A percentile compares a stretch with the other conserved stretches of the same genome.
These are phyloP conservation scores for Botia kubotai DNA, from an alignment of 2,797 vertebrate genomes.

Conservation along the genomic window DNA sequence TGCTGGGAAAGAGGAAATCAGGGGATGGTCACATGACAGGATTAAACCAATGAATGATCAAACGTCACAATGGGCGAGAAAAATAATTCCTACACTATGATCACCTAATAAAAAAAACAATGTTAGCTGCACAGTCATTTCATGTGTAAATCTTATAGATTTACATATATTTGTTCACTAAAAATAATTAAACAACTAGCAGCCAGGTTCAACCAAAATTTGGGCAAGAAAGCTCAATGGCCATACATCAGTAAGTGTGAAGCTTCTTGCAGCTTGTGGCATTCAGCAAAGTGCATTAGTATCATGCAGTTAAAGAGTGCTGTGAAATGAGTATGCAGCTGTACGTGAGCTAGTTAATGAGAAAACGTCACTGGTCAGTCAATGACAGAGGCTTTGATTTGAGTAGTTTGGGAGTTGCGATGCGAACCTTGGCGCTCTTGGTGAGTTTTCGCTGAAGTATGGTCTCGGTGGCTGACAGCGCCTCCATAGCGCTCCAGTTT, in stretches of 20 bases:
- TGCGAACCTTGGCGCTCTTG: slow-evolving; percentile 99
- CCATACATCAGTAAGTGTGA: not conserved
- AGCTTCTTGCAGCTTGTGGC: not conserved
- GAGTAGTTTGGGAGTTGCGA: slow-evolving; percentile 77
- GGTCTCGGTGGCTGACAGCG: slow-evolving; percentile 99
- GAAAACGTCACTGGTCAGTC: slow-evolving; percentile 71
- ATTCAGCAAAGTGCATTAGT: slow-evolving; percentile 14
- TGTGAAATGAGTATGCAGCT: slow-evolving; percentile 81
- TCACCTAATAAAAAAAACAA: slow-evolving; percentile 59
- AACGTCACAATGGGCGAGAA: slow-evolving; percentile 57
- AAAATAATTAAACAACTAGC: not conserved
- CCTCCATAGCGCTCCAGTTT: slow-evolving; percentile 99
- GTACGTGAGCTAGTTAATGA: slow-evolving; percentile 66
- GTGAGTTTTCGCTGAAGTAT: slow-evolving; percentile 98
- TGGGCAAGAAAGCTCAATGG: not conserved
- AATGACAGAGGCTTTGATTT: slow-evolving; percentile 80
- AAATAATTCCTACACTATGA: slow-evolving; percentile 69
- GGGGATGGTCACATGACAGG: slow-evolving; percentile 61
- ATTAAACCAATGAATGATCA: slow-evolving; percentile 43
- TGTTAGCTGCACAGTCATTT: slow-evolving; percentile 81
- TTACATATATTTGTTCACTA: slow-evolving; percentile 2
- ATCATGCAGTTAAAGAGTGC: slow-evolving; percentile 55
- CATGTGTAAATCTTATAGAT: slow-evolving; percentile 43
- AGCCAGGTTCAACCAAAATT: not conserved
- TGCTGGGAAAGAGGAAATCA: slow-evolving; percentile 63